Evolutionary conservation across 2,113 vertebrate genomes (phyloP).

Genomic region (Montifringilla adamsi): DNA sequence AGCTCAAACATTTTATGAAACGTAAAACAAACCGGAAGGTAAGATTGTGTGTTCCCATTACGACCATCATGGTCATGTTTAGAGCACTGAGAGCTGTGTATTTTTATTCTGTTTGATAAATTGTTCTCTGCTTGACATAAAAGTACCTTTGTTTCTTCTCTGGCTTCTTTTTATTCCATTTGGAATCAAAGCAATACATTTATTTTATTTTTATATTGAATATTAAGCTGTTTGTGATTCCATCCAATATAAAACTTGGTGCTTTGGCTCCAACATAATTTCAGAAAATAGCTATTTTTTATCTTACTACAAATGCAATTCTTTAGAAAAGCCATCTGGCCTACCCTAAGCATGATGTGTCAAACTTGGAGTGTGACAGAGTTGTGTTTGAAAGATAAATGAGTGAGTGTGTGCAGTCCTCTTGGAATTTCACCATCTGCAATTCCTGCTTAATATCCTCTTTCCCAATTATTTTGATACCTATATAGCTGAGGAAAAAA

Average conservation of each 20-base stretch:
- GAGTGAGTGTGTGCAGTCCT: background rate
- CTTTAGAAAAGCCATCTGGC: slow-evolving; percentile 6
- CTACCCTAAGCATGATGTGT: background rate
- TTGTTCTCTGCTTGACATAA: background rate
- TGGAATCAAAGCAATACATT: background rate
- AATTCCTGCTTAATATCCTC: background rate
- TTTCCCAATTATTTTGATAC: background rate
- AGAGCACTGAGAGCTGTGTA: fast-evolving
- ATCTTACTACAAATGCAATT: background rate
- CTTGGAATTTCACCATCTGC: background rate
- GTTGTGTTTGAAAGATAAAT: background rate
- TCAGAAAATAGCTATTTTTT: background rate
- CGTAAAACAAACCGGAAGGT: background rate
- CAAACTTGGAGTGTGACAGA: background rate
- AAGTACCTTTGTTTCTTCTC: background rate
- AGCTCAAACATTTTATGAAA: background rate
- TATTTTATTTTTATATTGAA: background rate
- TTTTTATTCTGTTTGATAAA: background rate
- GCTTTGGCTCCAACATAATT: background rate
- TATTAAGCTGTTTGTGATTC: background rate
- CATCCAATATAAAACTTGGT: background rate
- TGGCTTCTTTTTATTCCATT: background rate
- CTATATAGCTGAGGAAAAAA: background rate
- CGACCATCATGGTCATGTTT: background rate
- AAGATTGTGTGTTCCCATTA: background rate